Evolutionary conservation across 1,140 invertebrate genomes (phyloP), one percentile per base, ranked within the genome.

Genomic region (Drosophila sp.): DNA sequence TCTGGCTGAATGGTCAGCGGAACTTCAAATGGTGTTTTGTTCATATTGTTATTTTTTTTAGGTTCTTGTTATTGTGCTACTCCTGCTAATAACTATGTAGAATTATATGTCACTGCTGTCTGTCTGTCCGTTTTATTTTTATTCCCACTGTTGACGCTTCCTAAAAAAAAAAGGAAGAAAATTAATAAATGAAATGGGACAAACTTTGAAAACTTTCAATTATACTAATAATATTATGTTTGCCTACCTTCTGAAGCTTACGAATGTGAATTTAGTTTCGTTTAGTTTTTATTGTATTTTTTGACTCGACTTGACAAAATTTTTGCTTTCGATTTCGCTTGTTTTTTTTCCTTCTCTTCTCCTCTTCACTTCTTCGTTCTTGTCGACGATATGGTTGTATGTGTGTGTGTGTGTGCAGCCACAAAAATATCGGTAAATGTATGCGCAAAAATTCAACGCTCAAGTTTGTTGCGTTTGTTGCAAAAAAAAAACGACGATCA

Each of bases 371-470:
- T 56, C 61, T 48, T 64, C 48, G 58, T 54, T 63, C 45, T 61
- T 57, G 43, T 75, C 38, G 46, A 50, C 69, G 76, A 46, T 78
- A 46, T 65, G 32, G 21, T 11, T 64, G 32, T 46, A 11, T 72
- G 53, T 50, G 43, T 54, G 18, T 64, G 32, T 56, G 29, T 46
- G 43, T 59, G 59, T 61, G 59, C 61, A 62, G 64, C 71, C 57
- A 86, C 62, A 62, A 72, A 72, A 84, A 84, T 87, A 84, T 87
- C 80, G 80, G 80, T 86, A 84, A 80, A 81, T 81, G 76, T 75
- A 78, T 78, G 76, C 72, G 66, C 64, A 78, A 78, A 83, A 87
- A 80, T 72, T 40, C 54, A 66, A 72, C 27, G 45, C 43, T 76
- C 32, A 43, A 48, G 53, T 40, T 69, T 78, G 41, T 64, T 56